These are phyloP conservation scores for Protodeltote pygarga DNA, from an alignment of 2,888 invertebrate species.

Conservation along the genomic window DNA sequence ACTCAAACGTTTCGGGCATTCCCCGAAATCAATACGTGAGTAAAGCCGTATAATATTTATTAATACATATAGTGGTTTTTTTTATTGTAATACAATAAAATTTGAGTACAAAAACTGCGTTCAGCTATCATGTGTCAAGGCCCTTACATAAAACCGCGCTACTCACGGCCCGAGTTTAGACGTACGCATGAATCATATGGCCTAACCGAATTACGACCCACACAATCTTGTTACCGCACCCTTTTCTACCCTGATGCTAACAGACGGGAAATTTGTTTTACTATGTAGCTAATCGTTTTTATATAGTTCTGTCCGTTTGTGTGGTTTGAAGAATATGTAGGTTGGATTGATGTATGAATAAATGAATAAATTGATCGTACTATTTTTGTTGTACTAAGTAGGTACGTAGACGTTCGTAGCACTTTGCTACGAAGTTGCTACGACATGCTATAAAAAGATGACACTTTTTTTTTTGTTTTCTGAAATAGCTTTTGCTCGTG, in stretches of 20 bases:
- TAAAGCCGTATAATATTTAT: too few relatives aligned
- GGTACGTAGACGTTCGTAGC: not conserved
- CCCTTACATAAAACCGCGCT: slow-evolving; percentile 35
- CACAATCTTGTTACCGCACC: slow-evolving; percentile 80
- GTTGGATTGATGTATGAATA: slow-evolving; percentile 19
- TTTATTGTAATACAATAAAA: too few relatives aligned
- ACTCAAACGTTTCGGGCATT: too few relatives aligned
- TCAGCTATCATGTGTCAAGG: too few relatives aligned
- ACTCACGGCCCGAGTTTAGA: slow-evolving; percentile 9
- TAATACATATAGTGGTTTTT: too few relatives aligned
- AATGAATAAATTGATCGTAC: too few relatives aligned
- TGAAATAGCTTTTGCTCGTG: too few relatives aligned
- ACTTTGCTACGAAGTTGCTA: not conserved
- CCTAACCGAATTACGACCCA: slow-evolving; percentile 76
- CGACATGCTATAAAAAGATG: too few relatives aligned
- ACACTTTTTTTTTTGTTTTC: too few relatives aligned
- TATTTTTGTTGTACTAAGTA: too few relatives aligned
- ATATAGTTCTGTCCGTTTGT: slow-evolving; percentile 43
- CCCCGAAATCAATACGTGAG: too few relatives aligned
- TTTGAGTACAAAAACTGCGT: too few relatives aligned
- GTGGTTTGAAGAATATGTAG: slow-evolving; percentile 12
- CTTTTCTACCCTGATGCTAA: slow-evolving; percentile 74
- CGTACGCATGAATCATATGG: slow-evolving; percentile 81
- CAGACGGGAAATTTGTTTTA: slow-evolving; percentile 65
- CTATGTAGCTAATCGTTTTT: slow-evolving; percentile 60